A percentile compares a stretch with the other conserved stretches of the same genome.
phyloP scores from a whole-genome alignment of 2,888 invertebrate species.

The Synergus gifuensis region DNA sequence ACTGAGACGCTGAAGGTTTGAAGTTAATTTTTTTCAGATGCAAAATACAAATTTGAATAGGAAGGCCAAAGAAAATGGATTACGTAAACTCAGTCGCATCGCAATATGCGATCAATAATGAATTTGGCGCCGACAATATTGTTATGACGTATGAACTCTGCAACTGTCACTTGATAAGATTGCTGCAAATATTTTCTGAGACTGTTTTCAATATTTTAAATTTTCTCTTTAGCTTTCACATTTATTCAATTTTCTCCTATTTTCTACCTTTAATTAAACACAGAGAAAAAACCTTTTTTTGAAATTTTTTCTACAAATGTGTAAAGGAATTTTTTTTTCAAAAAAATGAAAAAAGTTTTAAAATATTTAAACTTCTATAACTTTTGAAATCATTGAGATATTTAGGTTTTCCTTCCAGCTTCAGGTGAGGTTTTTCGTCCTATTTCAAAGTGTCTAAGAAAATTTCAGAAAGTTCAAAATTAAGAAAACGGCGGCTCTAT shows the following conservation, averaged over 20 bases:
- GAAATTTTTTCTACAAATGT: no score
- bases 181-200: background rate
- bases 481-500: no score
- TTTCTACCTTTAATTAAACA: no score
- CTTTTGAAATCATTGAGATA: no score
- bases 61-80: conserved; percentile 8
- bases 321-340: no score
- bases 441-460: no score
- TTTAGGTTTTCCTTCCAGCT: no score
- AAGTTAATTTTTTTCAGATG: background rate
- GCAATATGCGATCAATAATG: conserved; percentile 8
- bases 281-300: no score
- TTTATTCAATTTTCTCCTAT: background rate
- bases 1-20: background rate
- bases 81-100: conserved; percentile 8
- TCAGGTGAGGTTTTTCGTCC: no score
- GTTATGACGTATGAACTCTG: background rate
- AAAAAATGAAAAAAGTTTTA: no score
- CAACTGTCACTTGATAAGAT: background rate
- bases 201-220: background rate
- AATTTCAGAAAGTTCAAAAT: no score
- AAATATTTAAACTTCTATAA: no score
- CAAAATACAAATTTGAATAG: conserved; percentile 19
- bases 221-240: background rate
- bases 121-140: conserved; percentile 27